phyloP scores from a whole-genome alignment of 2,113 vertebrate genomes.

The Glareola pratincola region DNA sequence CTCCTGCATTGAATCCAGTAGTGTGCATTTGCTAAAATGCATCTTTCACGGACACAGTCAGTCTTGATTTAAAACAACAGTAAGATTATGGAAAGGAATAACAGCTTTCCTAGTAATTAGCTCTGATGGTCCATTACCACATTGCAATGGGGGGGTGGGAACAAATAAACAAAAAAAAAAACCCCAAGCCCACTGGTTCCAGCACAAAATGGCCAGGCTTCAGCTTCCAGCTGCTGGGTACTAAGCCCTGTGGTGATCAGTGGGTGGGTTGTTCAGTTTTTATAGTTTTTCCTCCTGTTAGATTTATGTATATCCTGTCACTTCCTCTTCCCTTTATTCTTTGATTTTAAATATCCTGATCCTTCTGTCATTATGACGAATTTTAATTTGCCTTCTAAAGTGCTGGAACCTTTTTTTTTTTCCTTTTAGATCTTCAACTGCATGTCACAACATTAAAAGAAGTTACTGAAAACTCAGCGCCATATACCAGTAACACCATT shows the following conservation, averaged over 20 bases:
- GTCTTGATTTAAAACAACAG: background rate
- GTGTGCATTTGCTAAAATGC: background rate
- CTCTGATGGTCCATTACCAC: background rate
- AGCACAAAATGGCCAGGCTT: background rate
- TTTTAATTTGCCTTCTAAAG: background rate
- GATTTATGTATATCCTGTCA: background rate
- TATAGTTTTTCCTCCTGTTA: background rate
- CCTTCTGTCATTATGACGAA: background rate
- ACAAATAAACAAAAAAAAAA: background rate
- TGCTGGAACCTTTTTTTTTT: fast-evolving
- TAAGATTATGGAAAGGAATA: background rate
- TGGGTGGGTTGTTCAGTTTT: fast-evolving
- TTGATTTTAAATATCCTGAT: background rate
- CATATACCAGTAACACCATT: background rate
- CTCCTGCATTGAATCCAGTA: background rate
- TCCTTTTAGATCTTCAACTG: background rate
- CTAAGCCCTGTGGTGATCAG: background rate
- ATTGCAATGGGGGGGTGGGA: background rate
- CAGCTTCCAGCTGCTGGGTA: background rate
- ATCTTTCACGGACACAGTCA: background rate
- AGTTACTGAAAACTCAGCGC: background rate
- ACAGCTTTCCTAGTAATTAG: background rate
- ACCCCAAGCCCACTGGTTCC: background rate
- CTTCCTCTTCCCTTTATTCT: background rate
- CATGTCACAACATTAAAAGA: background rate